These are phyloP conservation scores for Coracias cyanogaster DNA, from an alignment of 2,797 vertebrate genomes.

Conservation along the genomic window DNA sequence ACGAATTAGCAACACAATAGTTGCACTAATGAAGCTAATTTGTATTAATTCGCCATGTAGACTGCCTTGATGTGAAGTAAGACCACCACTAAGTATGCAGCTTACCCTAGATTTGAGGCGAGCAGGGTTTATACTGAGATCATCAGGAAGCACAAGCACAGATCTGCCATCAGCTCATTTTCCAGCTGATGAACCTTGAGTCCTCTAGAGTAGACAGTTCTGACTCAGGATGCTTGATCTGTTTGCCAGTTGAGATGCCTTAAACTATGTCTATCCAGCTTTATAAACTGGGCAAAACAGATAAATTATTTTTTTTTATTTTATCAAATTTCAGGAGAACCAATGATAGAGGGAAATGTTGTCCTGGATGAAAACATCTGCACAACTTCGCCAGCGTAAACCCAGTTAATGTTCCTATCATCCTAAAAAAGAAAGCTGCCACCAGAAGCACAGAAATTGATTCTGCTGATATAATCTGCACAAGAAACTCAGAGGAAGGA, in stretches of 20 bases:
- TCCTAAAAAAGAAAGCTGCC: neutral
- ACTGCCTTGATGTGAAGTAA: neutral
- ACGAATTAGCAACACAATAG: neutral
- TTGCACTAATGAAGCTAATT: neutral
- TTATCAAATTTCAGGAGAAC: neutral
- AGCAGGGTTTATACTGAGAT: neutral
- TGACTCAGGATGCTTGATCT: neutral
- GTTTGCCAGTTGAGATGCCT: neutral
- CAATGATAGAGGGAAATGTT: neutral
- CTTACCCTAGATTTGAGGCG: neutral
- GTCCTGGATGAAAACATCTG: neutral
- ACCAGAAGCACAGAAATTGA: neutral
- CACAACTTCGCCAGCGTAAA: neutral
- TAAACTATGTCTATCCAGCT: neutral
- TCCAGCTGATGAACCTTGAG: neutral
- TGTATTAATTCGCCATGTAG: neutral
- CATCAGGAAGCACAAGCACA: neutral
- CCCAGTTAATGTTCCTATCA: neutral
- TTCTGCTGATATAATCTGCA: neutral
- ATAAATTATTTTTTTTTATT: neutral
- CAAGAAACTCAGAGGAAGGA: neutral
- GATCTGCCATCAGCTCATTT: neutral
- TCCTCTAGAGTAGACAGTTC: neutral
- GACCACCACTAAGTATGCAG: neutral
- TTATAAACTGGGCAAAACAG: neutral